Conservation (phyloP, 2,797 vertebrate species). For the Furcifer pardalis region DNA sequence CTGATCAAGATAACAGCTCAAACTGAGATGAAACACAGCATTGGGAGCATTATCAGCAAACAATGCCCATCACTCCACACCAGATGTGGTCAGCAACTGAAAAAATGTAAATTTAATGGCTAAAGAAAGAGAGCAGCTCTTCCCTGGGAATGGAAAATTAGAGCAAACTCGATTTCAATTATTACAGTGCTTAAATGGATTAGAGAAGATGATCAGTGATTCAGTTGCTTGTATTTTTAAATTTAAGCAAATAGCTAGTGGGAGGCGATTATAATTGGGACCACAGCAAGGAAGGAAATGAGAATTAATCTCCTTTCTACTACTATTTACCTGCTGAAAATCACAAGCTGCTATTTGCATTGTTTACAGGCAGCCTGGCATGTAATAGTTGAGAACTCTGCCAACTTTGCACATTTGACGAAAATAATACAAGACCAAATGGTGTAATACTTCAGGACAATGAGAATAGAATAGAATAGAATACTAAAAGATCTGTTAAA, state of each 20-base stretch:
- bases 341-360: neutral
- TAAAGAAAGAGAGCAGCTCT: neutral
- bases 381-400: neutral
- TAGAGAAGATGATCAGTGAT: neutral
- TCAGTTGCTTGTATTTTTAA: neutral
- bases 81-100: neutral
- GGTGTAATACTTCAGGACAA: neutral
- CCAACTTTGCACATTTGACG: neutral
- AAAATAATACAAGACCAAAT: conserved; percentile 5
- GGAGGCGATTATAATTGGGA: neutral
- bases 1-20: neutral
- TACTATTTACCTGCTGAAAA: neutral
- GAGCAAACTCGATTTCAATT: neutral
- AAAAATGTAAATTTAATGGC: neutral
- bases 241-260: neutral
- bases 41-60: neutral
- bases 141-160: neutral
- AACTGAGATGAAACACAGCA: neutral
- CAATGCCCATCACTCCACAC: neutral
- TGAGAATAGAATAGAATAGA: neutral
- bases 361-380: neutral
- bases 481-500: neutral
- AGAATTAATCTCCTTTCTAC: neutral
- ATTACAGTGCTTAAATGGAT: neutral
- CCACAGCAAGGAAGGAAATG: neutral